Evolutionary conservation across 1,140 invertebrate genomes (phyloP).

Genomic region (Nebria ingens): DNA sequence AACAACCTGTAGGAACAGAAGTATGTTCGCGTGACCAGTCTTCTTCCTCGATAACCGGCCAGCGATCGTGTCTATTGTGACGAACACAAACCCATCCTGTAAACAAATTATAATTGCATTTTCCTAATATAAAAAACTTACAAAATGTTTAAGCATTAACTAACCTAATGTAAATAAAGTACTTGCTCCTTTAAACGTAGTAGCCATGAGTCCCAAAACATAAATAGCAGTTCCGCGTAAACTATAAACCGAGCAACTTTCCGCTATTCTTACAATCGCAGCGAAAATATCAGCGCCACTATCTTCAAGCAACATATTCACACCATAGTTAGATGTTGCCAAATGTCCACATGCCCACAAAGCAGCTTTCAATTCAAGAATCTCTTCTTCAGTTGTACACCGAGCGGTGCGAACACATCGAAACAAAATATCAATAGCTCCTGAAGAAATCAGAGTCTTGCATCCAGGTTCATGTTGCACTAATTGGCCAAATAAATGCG

Average conservation of each 20-base stretch:
- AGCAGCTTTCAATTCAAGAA: slow-evolving; percentile 72
- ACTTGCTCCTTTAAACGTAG: slow-evolving; percentile 71
- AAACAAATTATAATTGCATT: slow-evolving; percentile 15
- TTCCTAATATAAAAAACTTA: neutral
- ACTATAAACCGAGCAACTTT: slow-evolving; percentile 70
- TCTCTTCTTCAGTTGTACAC: slow-evolving; percentile 50
- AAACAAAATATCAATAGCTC: slow-evolving; percentile 14
- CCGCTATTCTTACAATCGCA: slow-evolving; percentile 57
- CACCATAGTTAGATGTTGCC: slow-evolving; percentile 61
- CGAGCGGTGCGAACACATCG: slow-evolving; percentile 33
- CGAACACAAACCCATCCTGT: slow-evolving; percentile 74
- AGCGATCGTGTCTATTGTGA: slow-evolving; percentile 68
- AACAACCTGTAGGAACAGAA: neutral
- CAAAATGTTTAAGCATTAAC: too few species aligned
- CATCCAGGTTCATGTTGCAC: slow-evolving; percentile 66
- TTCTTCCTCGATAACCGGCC: slow-evolving; percentile 68
- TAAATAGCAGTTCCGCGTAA: slow-evolving; percentile 84
- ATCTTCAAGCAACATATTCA: slow-evolving; percentile 48
- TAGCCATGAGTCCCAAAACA: slow-evolving; percentile 70
- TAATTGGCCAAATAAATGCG: slow-evolving; percentile 83
- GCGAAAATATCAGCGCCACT: slow-evolving; percentile 41
- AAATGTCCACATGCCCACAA: slow-evolving; percentile 83
- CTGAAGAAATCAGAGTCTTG: slow-evolving; percentile 43
- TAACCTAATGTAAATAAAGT: slow-evolving; percentile 55
- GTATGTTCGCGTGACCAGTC: slow-evolving; percentile 30